Base-by-base conservation (phyloP, 2,113 vertebrate genomes). In the Myxocyprinus asiaticus region DNA sequence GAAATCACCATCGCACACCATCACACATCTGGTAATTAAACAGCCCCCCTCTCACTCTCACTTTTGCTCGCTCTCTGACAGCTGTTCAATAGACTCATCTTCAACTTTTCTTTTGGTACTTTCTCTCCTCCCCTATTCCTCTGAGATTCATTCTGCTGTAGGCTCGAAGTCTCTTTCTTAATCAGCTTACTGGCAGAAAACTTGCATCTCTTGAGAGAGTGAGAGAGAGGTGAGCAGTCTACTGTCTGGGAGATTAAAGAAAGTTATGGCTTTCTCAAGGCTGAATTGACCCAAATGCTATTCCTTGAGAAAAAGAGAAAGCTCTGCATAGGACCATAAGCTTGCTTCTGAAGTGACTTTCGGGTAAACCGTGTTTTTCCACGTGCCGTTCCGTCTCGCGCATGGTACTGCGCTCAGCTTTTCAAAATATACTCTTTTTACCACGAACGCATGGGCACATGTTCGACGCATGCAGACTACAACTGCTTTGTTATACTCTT, bases 191-290 rank as follows among this genome's bases (percentile, higher is more conserved):
- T 50, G 47, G 45, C 71, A 62, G 45, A 74, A 74, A 74, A 63
- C 58, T 15, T 62, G 17, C 58, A 72, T 72, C 74, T 76, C 62
- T 17, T n/a, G 61, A 64, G 48, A 59, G n/a, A 65, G 15, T 10
- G 22, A 33, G 22, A 33, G 22, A 47, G 64, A 58, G 65, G 63
- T 67, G 50, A 67, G 63, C 51, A 1, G 22, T 33, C 22, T 33
- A 3, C 22, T 77, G 75, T 67, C 63, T 56, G 75, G 2, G 11
- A 83, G 84, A 90, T 71, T 61, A 70, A 87, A 56, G 65, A 69
- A 61, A 63, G n/a, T 50, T 53, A 22, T 8, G 59, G 43, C 65
- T 76, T 47, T 62, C 74, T 76, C 48, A 76, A 76, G 73, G 59
- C 61, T 76, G 47, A 55, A 2, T 65, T 76, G 74, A 65, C 74